phyloP scores from a whole-genome alignment of 2,888 invertebrate species.

The Timema podura region DNA sequence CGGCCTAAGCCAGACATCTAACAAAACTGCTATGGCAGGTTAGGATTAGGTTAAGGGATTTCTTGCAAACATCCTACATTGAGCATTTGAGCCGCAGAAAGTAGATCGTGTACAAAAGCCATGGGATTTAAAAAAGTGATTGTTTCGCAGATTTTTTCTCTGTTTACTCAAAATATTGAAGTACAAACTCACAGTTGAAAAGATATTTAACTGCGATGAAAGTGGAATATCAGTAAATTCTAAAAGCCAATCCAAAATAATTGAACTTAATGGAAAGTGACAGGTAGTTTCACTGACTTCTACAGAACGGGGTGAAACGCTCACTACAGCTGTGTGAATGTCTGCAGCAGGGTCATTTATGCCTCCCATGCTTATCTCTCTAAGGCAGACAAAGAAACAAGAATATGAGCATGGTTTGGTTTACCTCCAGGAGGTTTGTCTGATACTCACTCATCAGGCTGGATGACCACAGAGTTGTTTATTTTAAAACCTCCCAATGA shows the following conservation, averaged over 20 bases:
- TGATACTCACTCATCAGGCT: too few species aligned
- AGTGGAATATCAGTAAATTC: background rate
- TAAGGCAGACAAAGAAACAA: too few species aligned
- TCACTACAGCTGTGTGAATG: background rate
- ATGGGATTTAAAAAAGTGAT: background rate
- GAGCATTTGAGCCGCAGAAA: background rate
- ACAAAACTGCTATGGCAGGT: background rate
- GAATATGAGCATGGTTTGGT: too few species aligned
- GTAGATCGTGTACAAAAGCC: too few species aligned
- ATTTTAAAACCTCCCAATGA: background rate
- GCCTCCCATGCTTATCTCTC: slow-evolving; percentile 20
- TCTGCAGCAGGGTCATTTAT: slow-evolving; percentile 10
- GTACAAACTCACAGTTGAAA: background rate
- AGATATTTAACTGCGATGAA: background rate
- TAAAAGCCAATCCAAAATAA: background rate
- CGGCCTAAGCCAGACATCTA: background rate
- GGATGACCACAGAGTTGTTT: too few species aligned
- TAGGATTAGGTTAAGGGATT: background rate
- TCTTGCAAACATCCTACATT: background rate
- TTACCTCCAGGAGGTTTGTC: too few species aligned
- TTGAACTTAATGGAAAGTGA: background rate
- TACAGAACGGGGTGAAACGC: background rate
- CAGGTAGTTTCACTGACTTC: background rate
- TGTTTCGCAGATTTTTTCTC: background rate
- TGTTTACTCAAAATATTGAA: background rate